Evolutionary conservation across 2,888 invertebrate species (phyloP).

Genomic region (Drosophila conformis): DNA sequence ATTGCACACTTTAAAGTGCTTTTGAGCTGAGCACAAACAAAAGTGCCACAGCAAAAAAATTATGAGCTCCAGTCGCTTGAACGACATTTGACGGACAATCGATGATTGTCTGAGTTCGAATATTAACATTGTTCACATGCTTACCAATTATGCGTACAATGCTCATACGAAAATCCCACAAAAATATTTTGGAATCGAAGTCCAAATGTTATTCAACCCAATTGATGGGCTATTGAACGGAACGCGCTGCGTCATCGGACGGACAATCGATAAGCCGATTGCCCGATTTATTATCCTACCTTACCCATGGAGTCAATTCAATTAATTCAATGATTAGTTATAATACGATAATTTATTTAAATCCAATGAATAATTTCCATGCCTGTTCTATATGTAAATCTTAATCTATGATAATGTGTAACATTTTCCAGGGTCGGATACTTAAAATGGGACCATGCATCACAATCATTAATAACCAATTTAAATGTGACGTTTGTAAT

Average conservation of each 20-base stretch:
- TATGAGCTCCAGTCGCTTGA: slow-evolving; percentile 24
- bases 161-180: background rate
- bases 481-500: slow-evolving; percentile 38
- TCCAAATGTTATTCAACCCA: slow-evolving; percentile 68
- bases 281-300: slow-evolving; percentile 9
- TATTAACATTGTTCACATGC: slow-evolving; percentile 23
- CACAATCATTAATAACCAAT: slow-evolving; percentile 28
- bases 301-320: background rate
- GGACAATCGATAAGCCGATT: slow-evolving; percentile 30
- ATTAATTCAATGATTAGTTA: background rate
- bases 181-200: slow-evolving; percentile 7
- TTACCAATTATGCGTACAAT: slow-evolving; percentile 46
- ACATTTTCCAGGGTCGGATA: slow-evolving; percentile 26
- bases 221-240: slow-evolving; percentile 20
- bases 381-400: background rate
- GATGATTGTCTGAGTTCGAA: slow-evolving; percentile 30
- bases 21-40: slow-evolving; percentile 44
- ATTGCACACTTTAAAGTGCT: slow-evolving; percentile 72
- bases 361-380: background rate
- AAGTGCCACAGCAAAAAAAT: slow-evolving; percentile 25
- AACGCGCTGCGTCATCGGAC: slow-evolving; percentile 20
- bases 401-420: slow-evolving; percentile 5
- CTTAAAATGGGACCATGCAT: slow-evolving; percentile 8
- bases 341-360: background rate
- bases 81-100: slow-evolving; percentile 38